Evolutionary conservation across 2,113 vertebrate genomes (phyloP), one percentile per base, ranked within the genome.

Genomic region (Zapus hudsonius): DNA sequence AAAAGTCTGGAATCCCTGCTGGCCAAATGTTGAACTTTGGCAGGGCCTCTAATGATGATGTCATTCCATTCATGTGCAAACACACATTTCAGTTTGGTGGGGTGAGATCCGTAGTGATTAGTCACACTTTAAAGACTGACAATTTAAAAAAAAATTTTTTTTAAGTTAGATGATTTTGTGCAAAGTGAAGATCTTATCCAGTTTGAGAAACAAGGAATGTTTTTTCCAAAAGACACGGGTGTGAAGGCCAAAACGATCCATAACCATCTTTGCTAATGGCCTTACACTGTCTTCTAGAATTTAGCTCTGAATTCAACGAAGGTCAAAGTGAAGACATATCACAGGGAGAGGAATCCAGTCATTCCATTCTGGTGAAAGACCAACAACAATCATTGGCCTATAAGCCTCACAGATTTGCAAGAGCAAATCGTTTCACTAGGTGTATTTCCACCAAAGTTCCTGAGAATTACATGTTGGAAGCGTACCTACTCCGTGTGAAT

Each of bases 341-440:
- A 47, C 2, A 69, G 76, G 31, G 3, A n/a, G 20, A 59, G 47
- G 40, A 61, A 72, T 29, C 78, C 42, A 59, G 8, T 40, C 70
- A 27, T 36, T 89, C 76, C 38, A n/a, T 84, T 84, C 44, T 87
- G 74, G 12, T 64, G 69, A 17, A 78, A 93, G 27, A 89, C 67
- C 16, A 36, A 31, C 57, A 91, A 52, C 88, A 76, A n/a, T 22
- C n/a, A 8, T 85, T 74, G 42, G 42, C 69, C 29, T 33, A 22
- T 25, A 82, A 61, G 19, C 25, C 63, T 12, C 0, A 12, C 75
- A 82, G 73, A 90, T 55, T 22, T 31, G 25, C 89, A 55, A 72
- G 76, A 90, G 27, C 23, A 52, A 76, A 59, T 81, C 15, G 3
- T 1, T 47, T n/a, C 61, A 25, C 3, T 61, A 0, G 11, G 94